Percentiles rank a stretch among this genome's conserved stretches.
Evolutionary conservation across 2,113 vertebrate genomes (phyloP).

Genomic region (Glareola pratincola): DNA sequence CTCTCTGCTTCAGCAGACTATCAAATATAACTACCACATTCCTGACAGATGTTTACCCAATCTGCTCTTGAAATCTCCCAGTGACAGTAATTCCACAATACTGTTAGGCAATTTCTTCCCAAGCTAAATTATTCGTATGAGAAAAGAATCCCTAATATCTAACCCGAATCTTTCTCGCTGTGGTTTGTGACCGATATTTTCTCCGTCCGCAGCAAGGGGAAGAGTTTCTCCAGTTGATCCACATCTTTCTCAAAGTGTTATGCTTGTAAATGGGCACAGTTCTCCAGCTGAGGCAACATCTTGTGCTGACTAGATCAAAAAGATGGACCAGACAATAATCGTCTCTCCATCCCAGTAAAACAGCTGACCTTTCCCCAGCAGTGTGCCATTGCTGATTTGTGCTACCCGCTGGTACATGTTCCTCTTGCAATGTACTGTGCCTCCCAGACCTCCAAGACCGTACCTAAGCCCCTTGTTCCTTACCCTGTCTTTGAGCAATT

Average conservation of each 20-base stretch:
- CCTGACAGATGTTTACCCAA: slow-evolving; percentile 50
- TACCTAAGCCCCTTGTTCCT: not conserved
- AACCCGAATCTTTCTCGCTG: not conserved
- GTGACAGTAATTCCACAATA: not conserved
- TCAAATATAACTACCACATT: slow-evolving; percentile 14
- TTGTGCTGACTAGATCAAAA: not conserved
- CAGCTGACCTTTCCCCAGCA: not conserved
- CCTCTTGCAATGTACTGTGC: not conserved
- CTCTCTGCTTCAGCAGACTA: slow-evolving; percentile 22
- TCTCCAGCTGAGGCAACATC: not conserved
- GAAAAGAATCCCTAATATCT: not conserved
- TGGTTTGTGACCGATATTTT: not conserved
- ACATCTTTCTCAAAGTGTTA: not conserved
- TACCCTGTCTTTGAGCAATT: not conserved
- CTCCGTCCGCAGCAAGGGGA: not conserved
- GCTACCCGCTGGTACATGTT: not conserved
- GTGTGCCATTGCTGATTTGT: not conserved
- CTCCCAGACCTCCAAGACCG: not conserved
- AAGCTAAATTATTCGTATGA: not conserved
- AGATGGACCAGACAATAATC: not conserved
- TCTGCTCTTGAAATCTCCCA: slow-evolving; percentile 27
- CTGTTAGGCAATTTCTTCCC: not conserved
- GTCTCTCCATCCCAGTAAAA: not conserved
- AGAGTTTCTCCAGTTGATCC: not conserved
- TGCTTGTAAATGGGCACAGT: not conserved